These are phyloP conservation scores for Chloroceryle amazona DNA, from an alignment of 2,797 vertebrate species.

Conservation along the genomic window DNA sequence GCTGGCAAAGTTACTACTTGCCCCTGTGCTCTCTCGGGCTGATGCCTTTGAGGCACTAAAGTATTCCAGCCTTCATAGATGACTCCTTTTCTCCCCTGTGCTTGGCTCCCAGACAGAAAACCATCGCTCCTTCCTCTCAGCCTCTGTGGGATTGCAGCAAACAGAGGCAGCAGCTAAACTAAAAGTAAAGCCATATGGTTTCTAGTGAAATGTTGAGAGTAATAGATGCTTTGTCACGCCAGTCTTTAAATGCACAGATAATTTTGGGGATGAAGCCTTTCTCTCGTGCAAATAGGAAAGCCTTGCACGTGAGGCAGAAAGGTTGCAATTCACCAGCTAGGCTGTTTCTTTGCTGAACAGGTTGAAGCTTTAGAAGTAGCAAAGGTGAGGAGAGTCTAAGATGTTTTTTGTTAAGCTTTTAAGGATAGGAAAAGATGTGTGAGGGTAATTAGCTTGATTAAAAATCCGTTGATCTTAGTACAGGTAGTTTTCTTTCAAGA, in stretches of 20 bases:
- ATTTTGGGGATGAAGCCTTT: not conserved
- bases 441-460: slow-evolving; percentile 27
- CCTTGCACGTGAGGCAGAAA: not conserved
- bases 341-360: slow-evolving; percentile 20
- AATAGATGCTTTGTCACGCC: not conserved
- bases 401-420: not conserved
- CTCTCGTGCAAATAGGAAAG: not conserved
- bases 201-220: not conserved
- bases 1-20: not conserved
- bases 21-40: not conserved
- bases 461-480: slow-evolving; percentile 28
- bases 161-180: not conserved
- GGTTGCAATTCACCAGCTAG: not conserved
- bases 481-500: slow-evolving; percentile 19
- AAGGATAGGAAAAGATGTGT: not conserved
- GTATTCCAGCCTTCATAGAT: not conserved
- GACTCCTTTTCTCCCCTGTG: not conserved
- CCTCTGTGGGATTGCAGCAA: not conserved
- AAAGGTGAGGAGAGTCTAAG: not conserved
- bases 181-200: not conserved
- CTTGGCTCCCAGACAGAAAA: not conserved
- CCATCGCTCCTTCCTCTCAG: not conserved
- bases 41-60: not conserved
- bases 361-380: not conserved
- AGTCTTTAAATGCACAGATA: not conserved